Base-by-base conservation (phyloP, 1,140 invertebrate genomes). In the Steinernema khuongi region DNA sequence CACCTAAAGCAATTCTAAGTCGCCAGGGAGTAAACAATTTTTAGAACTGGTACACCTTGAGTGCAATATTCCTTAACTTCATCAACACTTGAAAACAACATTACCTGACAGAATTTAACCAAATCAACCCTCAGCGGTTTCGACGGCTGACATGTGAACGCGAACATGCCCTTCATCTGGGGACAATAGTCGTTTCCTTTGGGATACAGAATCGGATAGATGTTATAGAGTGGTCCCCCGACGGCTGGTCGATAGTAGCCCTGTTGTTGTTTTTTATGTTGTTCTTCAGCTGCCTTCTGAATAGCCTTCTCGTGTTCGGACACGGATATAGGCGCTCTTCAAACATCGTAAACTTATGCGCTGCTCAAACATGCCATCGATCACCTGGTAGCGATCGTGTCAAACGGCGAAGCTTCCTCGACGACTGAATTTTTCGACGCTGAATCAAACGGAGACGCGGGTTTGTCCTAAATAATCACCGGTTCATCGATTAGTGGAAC, bases 61-160 rank as follows among this genome's bases (percentile, higher is more conserved):
- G n/a, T n/a, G n/a, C n/a, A n/a, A n/a, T n/a, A n/a, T n/a, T n/a
- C n/a, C n/a, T n/a, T n/a, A n/a, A n/a, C n/a, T n/a, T n/a, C n/a
- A n/a, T 43, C 41, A 43, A 43, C n/a, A 43, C 17, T 43, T 17
- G n/a, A 43, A 17, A 28, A 67, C 14, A 17, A 17, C 11, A 44
- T 31, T 1, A 77, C 77, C 69, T 79, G 77, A 31, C 78, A 79
- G 44, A 79, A 79, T 44, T 79, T 76, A 22, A 79, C 78, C 44
- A 79, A 72, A 78, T 79, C 78, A 18, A 78, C 60, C 31, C 78
- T n/a, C 1, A 79, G 43, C 30, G 76, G 76, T 30, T 79, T 79
- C 22, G 76, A 79, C n/a, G 78, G 78, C 28, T 75, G 73, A 60
- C 78, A 79, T 0, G 78, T 79, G 30, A 72, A 79, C n/a, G 73